Percentiles rank a stretch among this genome's conserved stretches.
Evolutionary conservation across 1,140 invertebrate genomes (phyloP).

Genomic region (Metaphire vulgaris): DNA sequence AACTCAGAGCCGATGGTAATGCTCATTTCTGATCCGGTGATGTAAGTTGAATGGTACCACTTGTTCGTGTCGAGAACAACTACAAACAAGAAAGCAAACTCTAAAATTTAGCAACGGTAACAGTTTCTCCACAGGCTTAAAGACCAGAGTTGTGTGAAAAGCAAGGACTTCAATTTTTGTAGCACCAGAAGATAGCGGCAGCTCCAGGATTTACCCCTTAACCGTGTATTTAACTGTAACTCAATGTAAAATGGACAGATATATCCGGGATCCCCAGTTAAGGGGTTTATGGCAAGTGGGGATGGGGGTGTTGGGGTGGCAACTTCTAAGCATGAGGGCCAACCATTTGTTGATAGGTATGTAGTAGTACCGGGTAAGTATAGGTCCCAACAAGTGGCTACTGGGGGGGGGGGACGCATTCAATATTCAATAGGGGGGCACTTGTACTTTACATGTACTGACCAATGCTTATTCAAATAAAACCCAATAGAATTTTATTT

Average conservation of each 20-base stretch:
- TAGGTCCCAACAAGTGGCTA: too few relatives aligned
- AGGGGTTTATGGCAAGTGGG: too few relatives aligned
- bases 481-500: not conserved
- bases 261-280: too few relatives aligned
- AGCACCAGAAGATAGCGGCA: not conserved
- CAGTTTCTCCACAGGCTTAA: constrained; percentile 11
- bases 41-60: constrained; percentile 87
- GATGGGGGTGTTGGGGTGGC: too few relatives aligned
- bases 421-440: too few relatives aligned
- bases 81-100: constrained; percentile 59
- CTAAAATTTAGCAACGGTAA: not conserved
- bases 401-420: too few relatives aligned
- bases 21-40: constrained; percentile 78
- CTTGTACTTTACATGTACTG: too few relatives aligned
- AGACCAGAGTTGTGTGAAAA: not conserved
- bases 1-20: constrained; percentile 93
- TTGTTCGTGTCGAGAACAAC: constrained; percentile 75
- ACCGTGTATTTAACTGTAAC: not conserved
- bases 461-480: not conserved
- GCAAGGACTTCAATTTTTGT: not conserved
- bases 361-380: too few relatives aligned
- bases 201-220: not conserved
- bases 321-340: too few relatives aligned
- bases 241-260: not conserved
- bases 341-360: too few relatives aligned